Evolutionary conservation across 2,113 vertebrate genomes (phyloP), one percentile per base, ranked within the genome.

Genomic region (Corynorhinus townsendii): DNA sequence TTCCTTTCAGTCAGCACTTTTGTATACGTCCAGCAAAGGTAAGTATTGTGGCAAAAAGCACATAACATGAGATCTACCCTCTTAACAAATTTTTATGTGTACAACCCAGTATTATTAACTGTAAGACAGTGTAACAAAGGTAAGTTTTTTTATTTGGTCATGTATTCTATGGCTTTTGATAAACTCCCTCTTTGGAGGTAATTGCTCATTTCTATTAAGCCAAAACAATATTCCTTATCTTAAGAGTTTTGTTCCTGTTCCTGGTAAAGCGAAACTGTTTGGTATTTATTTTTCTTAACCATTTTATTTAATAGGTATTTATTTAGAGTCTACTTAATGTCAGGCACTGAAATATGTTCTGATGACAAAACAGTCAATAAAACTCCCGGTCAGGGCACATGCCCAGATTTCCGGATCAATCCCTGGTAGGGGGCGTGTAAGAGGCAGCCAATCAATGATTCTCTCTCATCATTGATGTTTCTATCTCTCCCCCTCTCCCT

Each of bases 1-100:
- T 94, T 99, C 99, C 71, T 99, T 99, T 97, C 99, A 99, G 98
- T 99, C 99, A 4, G 99, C 99, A 1, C 99, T 99, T 69, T 98
- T 99, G 20, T 99, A 99, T 97, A 99, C 99, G 0, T 99, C 99
- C 95, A 99, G 99, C 98, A 99, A 99, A 99, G 99, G 99, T 99
- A 96, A 93, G 85, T 52, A 12, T 49, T 90, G 15, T 90, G 38
- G 35, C 52, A 52, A 82, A 59, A 96, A 71, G 47, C 75, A 76
- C 11, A 33, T 68, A 75, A 76, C 49, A 11, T 52, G 35, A 68
- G 38, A 68, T 79, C 72, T 93, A 15, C 35, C 47, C 38, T 87
- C 35, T 59, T 59, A 91, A 69, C 66, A 95, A 19, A 35, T 28
- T 80, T 86, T 72, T 88, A 45, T 62, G 43, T 76, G 5, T 80